phyloP scores from a whole-genome alignment of 1,140 invertebrate species.

The Lepeophtheirus salmonis region DNA sequence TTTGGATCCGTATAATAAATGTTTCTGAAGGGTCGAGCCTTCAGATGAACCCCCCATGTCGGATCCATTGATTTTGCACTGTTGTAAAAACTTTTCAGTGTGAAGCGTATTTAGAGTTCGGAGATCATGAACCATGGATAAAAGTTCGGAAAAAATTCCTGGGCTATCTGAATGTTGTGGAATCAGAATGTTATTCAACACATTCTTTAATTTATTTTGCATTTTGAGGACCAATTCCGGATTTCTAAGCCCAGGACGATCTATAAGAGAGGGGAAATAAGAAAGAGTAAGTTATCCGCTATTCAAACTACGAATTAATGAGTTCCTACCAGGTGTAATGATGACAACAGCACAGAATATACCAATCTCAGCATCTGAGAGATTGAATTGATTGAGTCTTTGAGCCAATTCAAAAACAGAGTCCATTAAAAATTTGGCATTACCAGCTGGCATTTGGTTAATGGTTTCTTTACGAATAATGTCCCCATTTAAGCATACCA shows the following conservation, averaged over 20 bases:
- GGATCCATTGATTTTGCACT: slow-evolving; percentile 53
- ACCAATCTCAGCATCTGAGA: slow-evolving; percentile 79
- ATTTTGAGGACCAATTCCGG: slow-evolving; percentile 76
- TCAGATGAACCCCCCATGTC: slow-evolving; percentile 9
- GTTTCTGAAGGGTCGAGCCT: background rate
- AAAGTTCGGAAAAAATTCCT: slow-evolving; percentile 61
- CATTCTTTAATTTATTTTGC: slow-evolving; percentile 63
- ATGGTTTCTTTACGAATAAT: slow-evolving; percentile 71
- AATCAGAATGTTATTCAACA: slow-evolving; percentile 58
- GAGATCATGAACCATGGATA: slow-evolving; percentile 85
- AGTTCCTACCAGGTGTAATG: slow-evolving; percentile 55
- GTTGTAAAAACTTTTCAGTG: slow-evolving; percentile 81
- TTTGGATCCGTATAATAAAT: no score
- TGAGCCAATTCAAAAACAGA: slow-evolving; percentile 95
- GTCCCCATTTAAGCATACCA: slow-evolving; percentile 79
- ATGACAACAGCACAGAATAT: slow-evolving; percentile 86
- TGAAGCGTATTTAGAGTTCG: slow-evolving; percentile 85
- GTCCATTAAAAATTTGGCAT: slow-evolving; percentile 80
- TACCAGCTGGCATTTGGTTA: slow-evolving; percentile 50
- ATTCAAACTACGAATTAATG: background rate
- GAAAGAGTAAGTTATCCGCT: background rate
- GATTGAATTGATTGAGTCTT: slow-evolving; percentile 64
- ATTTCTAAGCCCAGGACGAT: slow-evolving; percentile 76
- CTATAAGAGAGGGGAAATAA: slow-evolving; percentile 27
- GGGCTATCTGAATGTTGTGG: slow-evolving; percentile 48